Conservation (phyloP, 2,888 invertebrate genomes). For the Pollenia amentaria region DNA sequence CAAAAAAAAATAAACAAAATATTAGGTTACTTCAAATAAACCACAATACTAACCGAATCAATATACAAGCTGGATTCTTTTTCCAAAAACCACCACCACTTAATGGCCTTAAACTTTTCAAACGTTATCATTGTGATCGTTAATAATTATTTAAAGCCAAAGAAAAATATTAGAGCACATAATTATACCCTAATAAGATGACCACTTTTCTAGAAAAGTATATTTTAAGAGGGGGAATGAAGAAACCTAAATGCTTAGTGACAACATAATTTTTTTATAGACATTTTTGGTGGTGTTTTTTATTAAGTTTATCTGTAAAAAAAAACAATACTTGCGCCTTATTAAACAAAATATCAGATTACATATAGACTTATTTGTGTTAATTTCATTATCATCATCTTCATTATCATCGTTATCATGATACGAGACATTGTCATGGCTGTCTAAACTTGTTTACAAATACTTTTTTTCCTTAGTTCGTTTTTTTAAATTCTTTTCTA, state of each 20-base stretch:
- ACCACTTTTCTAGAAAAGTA: background rate
- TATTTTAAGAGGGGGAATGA: constrained; percentile 1
- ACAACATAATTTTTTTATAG: background rate
- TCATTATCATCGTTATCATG: too few relatives aligned
- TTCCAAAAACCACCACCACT: constrained; percentile 12
- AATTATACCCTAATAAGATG: constrained; percentile 4
- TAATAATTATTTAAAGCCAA: background rate
- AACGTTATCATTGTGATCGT: constrained; percentile 5
- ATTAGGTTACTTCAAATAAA: background rate
- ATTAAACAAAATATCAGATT: constrained; percentile 22
- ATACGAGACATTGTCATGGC: background rate
- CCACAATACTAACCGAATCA: constrained; percentile 34
- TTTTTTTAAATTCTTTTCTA: background rate
- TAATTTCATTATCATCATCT: background rate
- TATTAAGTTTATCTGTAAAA: background rate
- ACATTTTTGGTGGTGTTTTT: background rate
- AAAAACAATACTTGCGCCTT: background rate
- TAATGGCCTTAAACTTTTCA: background rate
- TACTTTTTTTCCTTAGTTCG: background rate
- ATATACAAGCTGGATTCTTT: background rate
- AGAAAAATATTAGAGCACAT: constrained; percentile 11
- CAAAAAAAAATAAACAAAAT: too few relatives aligned
- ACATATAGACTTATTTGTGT: background rate
- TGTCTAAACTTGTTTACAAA: constrained; percentile 9
- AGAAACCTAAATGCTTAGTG: background rate